phyloP scores from a whole-genome alignment of 2,888 invertebrate genomes.

The Hydraecia micacea region DNA sequence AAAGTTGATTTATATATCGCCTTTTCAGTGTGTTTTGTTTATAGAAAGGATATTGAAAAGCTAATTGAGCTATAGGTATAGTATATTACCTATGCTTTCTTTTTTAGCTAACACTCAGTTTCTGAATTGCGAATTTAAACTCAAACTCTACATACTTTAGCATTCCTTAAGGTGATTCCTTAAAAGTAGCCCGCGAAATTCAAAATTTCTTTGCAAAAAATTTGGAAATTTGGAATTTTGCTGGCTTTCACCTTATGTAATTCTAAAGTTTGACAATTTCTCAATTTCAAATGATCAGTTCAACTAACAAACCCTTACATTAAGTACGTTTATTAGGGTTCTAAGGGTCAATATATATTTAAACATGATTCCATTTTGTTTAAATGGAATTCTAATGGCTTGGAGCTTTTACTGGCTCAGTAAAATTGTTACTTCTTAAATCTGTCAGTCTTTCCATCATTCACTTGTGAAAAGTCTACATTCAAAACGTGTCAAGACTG shows the following conservation, averaged over 20 bases:
- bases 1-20: not conserved
- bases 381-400: not conserved
- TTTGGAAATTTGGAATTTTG: not conserved
- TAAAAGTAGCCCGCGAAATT: not conserved
- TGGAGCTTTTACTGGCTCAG: no score
- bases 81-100: not conserved
- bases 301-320: not conserved
- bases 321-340: no score
- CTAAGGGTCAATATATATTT: not conserved
- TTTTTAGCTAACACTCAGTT: not conserved
- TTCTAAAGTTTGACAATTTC: not conserved
- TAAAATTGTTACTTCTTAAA: not conserved
- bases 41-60: not conserved
- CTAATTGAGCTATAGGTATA: not conserved
- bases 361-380: not conserved
- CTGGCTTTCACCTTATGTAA: not conserved
- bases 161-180: no score
- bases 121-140: not conserved
- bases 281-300: not conserved
- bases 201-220: not conserved
- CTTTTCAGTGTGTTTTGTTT: not conserved
- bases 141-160: no score
- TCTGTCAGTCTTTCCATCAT: not conserved
- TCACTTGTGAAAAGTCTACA: constrained; percentile 15
- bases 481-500: constrained; percentile 25